Evolutionary conservation across 2,113 vertebrate genomes (phyloP), one percentile per base, ranked within the genome.

Genomic region (Ursus arctos): DNA sequence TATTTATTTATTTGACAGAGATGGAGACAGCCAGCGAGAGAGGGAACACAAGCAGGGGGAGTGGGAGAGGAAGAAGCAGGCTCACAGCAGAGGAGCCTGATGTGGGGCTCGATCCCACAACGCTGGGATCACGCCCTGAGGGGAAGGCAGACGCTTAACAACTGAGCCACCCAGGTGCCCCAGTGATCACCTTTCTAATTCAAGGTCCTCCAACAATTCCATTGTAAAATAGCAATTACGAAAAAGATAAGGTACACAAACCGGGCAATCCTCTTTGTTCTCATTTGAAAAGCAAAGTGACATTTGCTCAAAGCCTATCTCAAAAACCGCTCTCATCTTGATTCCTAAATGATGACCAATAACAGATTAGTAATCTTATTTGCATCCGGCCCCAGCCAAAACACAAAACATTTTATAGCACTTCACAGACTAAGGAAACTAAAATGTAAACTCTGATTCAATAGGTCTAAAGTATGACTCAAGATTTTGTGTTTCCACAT

Each of bases 391-490:
- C 49, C 31, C 49, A 49, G 22, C 36, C 36, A 88, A 88, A 87
- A 88, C 36, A 57, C 49, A 88, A 80, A 83, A 40, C 40, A 26
- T 43, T 59, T 26, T 47, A 47, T 2, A 67, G 49, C 10, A 26
- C 22, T 69, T 80, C 49, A 69, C 36, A 88, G 87, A 80, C 74
- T 80, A 51, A 67, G 22, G 36, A 87, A 18, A 8, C 7, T 79
- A 77, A 86, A 79, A 94, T 79, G 49, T 40, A 94, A 74, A n/a
- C 36, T 94, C 14, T 36, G 15, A 94, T 69, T 94, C 61, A 79
- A 21, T 1, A 94, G 28, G 14, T 43, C 72, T 67, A 14, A 67
- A 63, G 16, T 24, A 40, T 59, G 22, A 43, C 57, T 93, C 57
- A 79, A 47, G 11, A 67, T 47, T 94, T 24, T 92, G 26, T 67